Evolutionary conservation across 2,113 vertebrate genomes (phyloP).

Genomic region (Tragelaphus scriptus): DNA sequence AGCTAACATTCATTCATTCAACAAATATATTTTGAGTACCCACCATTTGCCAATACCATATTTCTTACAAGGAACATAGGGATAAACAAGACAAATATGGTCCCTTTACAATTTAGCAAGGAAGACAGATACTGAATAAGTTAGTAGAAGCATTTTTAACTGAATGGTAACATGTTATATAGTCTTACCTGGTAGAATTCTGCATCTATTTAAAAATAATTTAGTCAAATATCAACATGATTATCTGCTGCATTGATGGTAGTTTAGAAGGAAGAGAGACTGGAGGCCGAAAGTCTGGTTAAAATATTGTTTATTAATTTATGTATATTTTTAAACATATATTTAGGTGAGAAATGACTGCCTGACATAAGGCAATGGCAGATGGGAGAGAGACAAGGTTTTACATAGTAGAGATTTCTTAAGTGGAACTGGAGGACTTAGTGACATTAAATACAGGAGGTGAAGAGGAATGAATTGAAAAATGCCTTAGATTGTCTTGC

Average conservation of each 20-base stretch:
- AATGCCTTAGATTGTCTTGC: not conserved
- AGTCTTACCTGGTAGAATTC: not conserved
- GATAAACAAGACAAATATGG: not conserved
- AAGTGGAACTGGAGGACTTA: not conserved
- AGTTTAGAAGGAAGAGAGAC: not conserved
- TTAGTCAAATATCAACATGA: not conserved
- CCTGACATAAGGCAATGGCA: not conserved
- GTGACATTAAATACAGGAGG: not conserved
- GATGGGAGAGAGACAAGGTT: not conserved
- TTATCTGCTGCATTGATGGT: not conserved
- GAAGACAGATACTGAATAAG: not conserved
- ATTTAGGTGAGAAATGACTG: not conserved
- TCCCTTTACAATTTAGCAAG: not conserved
- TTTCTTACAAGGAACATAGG: not conserved
- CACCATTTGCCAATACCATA: not conserved
- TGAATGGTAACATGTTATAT: not conserved
- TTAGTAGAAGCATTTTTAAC: not conserved
- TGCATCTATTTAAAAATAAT: not conserved
- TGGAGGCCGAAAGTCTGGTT: not conserved
- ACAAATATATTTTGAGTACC: not conserved
- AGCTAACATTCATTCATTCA: not conserved
- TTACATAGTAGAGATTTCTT: not conserved
- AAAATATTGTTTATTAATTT: not conserved
- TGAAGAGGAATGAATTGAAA: not conserved
- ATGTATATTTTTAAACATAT: not conserved